A percentile compares a stretch with the other conserved stretches of the same genome.
Conservation (phyloP, 2,888 invertebrate species). For the Drosophila diplacantha region DNA sequence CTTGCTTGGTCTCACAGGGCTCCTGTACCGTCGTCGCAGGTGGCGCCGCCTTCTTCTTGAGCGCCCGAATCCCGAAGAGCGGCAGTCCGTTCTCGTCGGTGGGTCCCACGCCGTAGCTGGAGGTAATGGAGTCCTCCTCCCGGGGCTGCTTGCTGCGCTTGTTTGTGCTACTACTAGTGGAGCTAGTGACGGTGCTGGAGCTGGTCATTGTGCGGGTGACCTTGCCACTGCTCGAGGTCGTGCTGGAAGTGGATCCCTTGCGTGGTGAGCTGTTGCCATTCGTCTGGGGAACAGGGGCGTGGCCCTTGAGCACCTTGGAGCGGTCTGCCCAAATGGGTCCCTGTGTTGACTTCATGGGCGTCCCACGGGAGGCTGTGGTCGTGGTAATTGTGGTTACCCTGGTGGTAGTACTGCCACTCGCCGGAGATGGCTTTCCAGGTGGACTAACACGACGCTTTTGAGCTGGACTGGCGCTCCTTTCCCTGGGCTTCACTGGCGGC, state of each 20-base stretch:
- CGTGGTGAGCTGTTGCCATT: slow-evolving; percentile 36
- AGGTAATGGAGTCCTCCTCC: slow-evolving; percentile 83
- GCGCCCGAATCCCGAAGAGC: slow-evolving; percentile 87
- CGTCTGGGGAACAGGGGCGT: slow-evolving; percentile 27
- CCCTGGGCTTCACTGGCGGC: slow-evolving; percentile 63
- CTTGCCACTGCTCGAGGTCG: slow-evolving; percentile 42
- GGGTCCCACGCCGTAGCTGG: slow-evolving; percentile 90
- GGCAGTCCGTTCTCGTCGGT: slow-evolving; percentile 88
- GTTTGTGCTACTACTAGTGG: slow-evolving; percentile 67
- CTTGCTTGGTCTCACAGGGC: slow-evolving; percentile 82
- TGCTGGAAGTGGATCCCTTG: slow-evolving; percentile 53
- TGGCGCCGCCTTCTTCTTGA: slow-evolving; percentile 79
- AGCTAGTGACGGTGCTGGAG: slow-evolving; percentile 75
- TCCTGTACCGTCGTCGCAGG: slow-evolving; percentile 63
- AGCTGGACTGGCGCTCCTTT: slow-evolving; percentile 57
- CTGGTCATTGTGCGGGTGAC: slow-evolving; percentile 58
- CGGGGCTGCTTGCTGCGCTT: slow-evolving; percentile 55
- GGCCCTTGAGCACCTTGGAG: slow-evolving; percentile 66
- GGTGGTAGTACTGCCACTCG: slow-evolving; percentile 48
- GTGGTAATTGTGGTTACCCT: slow-evolving; percentile 71
- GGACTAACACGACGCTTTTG: slow-evolving; percentile 72
- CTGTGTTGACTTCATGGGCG: slow-evolving; percentile 41
- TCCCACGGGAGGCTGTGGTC: slow-evolving; percentile 53
- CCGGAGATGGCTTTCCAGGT: slow-evolving; percentile 23
- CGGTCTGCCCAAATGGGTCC: slow-evolving; percentile 74